Evolutionary conservation across 2,797 vertebrate genomes (phyloP), one percentile per base, ranked within the genome.

Genomic region (Myioborus miniatus): DNA sequence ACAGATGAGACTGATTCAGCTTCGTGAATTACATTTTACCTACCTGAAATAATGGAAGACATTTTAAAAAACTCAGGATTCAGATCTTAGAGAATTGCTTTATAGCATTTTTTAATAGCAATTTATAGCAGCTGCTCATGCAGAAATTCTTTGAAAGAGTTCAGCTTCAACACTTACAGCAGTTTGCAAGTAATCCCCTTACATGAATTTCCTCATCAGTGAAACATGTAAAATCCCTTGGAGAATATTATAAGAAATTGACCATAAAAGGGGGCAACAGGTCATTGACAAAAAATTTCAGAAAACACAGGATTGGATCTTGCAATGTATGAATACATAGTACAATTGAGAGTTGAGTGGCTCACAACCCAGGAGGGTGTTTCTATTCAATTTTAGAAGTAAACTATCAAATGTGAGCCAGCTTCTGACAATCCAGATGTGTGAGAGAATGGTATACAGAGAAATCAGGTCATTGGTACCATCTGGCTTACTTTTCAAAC

Each of bases 261-360:
- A 41, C 11, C 53, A 62, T 50, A 41, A n/a, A 36, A 18, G 1
- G 4, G 3, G 13, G 6, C 5, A 77, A 82, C 0, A 2, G 36
- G 32, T 64, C 15, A 56, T 19, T 13, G 14, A 62, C 80, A 90
- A 71, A 36, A 34, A 27, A 3, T 0, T 4, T 37, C 27, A 67
- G 62, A 52, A 81, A n/a, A 44, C 30, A 67, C 2, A 15, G 17
- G 8, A 75, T 56, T 72, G 64, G 27, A 13, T 69, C 23, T 76
- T 72, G 12, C 11, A 80, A 34, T 2, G 1, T 58, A 71, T 43
- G 13, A 81, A 81, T 87, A 56, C 22, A 55, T n/a, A 53, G 30
- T 18, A 49, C 12, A 58, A 23, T 12, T 14, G 12, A 77, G 16
- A 84, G 8, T 1, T 39, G 23, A 72, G 13, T 10, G 27, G 52